Percentiles rank a stretch among this genome's conserved stretches.
phyloP scores from a whole-genome alignment of 2,888 invertebrate species.

The Lithophane leautieri region DNA sequence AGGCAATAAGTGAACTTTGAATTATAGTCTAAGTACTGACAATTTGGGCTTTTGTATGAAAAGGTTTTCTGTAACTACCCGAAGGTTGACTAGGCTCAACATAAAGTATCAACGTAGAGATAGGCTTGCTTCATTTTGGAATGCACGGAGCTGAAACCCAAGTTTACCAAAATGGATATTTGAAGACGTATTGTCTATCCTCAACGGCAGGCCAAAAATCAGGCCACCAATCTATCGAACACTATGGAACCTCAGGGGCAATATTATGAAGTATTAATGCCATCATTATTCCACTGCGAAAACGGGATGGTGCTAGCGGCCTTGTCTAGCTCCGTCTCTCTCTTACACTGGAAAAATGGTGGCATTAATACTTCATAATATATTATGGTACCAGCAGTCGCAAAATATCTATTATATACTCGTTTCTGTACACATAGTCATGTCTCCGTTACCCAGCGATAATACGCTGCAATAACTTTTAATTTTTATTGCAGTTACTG shows the following conservation, averaged over 20 bases:
- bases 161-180: not conserved
- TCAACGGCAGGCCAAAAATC: not conserved
- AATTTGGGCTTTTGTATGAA: not conserved
- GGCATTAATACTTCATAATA: too few species aligned
- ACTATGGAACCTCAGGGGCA: not conserved
- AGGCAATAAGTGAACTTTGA: not conserved
- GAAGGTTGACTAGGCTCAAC: not conserved
- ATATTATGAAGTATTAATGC: too few species aligned
- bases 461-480: conserved; percentile 83
- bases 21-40: not conserved
- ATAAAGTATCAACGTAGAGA: not conserved
- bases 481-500: conserved; percentile 87
- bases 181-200: not conserved
- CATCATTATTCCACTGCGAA: too few species aligned
- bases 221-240: not conserved
- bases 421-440: conserved; percentile 5
- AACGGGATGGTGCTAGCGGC: too few species aligned
- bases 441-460: conserved; percentile 76
- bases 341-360: too few species aligned
- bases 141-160: not conserved
- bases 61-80: too few species aligned
- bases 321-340: too few species aligned
- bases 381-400: too few species aligned
- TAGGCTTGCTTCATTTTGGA: not conserved
- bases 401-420: conserved; percentile 12